Base-by-base conservation (phyloP, 1,140 invertebrate genomes). In the Formica selysi region DNA sequence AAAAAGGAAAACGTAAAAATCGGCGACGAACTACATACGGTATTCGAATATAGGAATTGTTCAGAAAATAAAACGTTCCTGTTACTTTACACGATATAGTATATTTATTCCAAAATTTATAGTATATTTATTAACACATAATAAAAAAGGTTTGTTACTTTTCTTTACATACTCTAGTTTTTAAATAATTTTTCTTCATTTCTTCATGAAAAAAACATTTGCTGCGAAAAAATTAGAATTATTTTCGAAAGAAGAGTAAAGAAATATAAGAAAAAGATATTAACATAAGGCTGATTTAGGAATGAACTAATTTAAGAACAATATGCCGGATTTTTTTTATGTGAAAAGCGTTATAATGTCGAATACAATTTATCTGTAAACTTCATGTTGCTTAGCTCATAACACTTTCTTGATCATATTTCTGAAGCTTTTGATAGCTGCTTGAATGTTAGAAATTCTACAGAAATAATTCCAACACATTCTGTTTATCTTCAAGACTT, bases 1-100 rank as follows among this genome's bases (percentile, higher is more conserved):
- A 92, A 92, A 91, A 92, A 86, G 86, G 87, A 92, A 91, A 85
- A 86, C 64, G 13, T 59, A 59, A 44, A 54, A 83, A 71, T 81
- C 13, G 22, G 51, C 54, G 26, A 83, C 26, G 73, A 83, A 44
- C 38, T 54, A 36, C 11, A 48, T 59, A 65, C 11, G 10, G 51
- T 64, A 36, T 36, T 11, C 19, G 10, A 8, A 32, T 16, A 78
- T 57, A 57, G 16, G 44, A 48, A 22, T 65, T 70, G n/a, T 5
- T 22, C 78, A 57, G 7, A 70, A 70, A 79, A 79, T 80, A 32
- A 32, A 70, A 80, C 26, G 3, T 32, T 13, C 3, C 48, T 51
- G 3, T 22, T 19, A 54, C 13, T 68, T 67, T 13, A 26, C 3
- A 22, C 7, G 26, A 78, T 36, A 65, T 41, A 59, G 4, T 41